Conservation (phyloP, 2,888 invertebrate species). For the Deroplatys truncata region DNA sequence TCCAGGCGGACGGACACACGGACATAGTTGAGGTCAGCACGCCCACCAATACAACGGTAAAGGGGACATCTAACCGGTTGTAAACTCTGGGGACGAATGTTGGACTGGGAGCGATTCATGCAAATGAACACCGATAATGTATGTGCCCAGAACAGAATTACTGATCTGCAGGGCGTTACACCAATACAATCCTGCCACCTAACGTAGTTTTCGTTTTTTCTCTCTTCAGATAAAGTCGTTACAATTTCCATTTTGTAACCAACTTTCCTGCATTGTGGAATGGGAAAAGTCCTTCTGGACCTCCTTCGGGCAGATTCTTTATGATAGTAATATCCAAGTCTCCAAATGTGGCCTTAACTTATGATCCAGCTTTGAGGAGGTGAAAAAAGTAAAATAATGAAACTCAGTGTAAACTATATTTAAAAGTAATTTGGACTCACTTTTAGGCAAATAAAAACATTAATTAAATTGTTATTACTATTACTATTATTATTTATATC, state of each 20-base stretch:
- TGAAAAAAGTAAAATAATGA: no score
- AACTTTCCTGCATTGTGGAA: background rate
- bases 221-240: background rate
- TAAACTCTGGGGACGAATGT: background rate
- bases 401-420: no score
- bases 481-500: no score
- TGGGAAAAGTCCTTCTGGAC: no score
- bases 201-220: background rate
- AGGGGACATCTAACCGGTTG: background rate
- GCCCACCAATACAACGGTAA: background rate
- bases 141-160: background rate
- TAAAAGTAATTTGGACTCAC: no score
- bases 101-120: background rate
- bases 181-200: background rate
- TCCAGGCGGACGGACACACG: no score
- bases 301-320: no score
- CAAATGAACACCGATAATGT: background rate
- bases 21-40: background rate
- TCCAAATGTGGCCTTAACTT: no score
- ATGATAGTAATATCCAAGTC: no score
- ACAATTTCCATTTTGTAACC: background rate
- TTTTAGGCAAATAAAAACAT: no score
- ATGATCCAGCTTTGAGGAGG: no score
- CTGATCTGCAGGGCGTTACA: background rate
- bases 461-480: no score